Evolutionary conservation across 2,888 invertebrate species (phyloP).

Genomic region (Mantis religiosa): DNA sequence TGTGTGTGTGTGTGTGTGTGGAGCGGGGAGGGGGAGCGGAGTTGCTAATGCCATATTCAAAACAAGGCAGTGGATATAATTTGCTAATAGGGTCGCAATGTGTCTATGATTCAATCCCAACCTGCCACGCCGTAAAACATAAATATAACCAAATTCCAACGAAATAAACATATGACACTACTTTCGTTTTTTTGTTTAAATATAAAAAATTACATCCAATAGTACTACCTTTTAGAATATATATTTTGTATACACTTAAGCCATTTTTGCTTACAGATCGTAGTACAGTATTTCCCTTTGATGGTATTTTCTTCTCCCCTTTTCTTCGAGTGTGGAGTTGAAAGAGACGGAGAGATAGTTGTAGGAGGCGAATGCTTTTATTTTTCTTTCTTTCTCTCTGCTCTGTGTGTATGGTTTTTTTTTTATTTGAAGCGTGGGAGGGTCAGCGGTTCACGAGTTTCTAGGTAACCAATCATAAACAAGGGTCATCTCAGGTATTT

Average conservation of each 20-base stretch:
- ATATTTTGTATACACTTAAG: not conserved
- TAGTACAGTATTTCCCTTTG: not conserved
- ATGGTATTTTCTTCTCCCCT: not conserved
- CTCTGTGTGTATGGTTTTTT: not conserved
- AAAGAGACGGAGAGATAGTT: not conserved
- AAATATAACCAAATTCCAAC: too few relatives aligned
- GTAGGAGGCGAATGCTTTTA: not conserved
- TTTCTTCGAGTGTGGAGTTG: not conserved
- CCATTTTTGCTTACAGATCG: not conserved
- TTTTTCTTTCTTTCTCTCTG: not conserved
- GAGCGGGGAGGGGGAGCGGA: too few relatives aligned
- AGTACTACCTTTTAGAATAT: too few relatives aligned
- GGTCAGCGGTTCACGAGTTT: not conserved
- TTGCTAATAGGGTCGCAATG: too few relatives aligned
- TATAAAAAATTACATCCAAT: too few relatives aligned
- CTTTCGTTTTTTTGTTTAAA: too few relatives aligned
- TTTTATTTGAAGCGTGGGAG: not conserved
- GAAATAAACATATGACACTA: too few relatives aligned
- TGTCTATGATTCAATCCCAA: too few relatives aligned
- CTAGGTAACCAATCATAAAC: not conserved
- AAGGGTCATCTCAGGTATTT: not conserved
- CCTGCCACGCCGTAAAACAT: too few relatives aligned
- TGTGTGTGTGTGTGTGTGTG: too few relatives aligned
- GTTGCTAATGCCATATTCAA: too few relatives aligned
- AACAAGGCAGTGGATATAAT: too few relatives aligned